A percentile compares a stretch with the other conserved stretches of the same genome.
These are phyloP conservation scores for Apis dorsata DNA, from an alignment of 1,140 invertebrate species.

Conservation along the genomic window DNA sequence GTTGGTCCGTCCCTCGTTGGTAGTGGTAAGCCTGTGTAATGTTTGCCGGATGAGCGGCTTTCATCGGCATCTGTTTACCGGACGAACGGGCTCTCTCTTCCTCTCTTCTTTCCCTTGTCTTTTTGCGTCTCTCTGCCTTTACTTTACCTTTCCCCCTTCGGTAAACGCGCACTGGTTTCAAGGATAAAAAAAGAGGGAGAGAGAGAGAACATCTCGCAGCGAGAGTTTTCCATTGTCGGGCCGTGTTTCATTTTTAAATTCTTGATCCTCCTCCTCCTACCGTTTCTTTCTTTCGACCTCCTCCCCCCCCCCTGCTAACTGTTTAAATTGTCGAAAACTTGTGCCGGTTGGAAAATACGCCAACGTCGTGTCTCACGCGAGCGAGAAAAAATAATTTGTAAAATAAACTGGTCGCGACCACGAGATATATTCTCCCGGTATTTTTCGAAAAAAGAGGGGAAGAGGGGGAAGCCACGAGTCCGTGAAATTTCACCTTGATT, in stretches of 20 bases:
- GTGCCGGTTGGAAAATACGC: not conserved
- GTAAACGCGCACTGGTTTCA: constrained; percentile 6
- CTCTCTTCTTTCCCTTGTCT: not conserved
- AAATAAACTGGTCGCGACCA: constrained; percentile 34
- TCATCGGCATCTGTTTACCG: constrained; percentile 71
- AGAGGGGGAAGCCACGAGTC: too few species aligned
- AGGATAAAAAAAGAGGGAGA: not conserved
- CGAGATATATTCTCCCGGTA: not conserved
- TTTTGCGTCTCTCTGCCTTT: constrained; percentile 12
- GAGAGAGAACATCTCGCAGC: not conserved
- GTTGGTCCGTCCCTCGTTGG: constrained; percentile 29
- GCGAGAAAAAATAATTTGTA: constrained; percentile 40
- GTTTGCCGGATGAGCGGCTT: constrained; percentile 72
- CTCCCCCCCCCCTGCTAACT: not conserved
- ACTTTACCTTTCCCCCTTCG: not conserved
- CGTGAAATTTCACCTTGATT: constrained; percentile 51
- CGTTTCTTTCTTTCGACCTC: not conserved
- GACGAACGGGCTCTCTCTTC: constrained; percentile 60
- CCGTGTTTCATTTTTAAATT: constrained; percentile 26
- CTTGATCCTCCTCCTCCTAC: not conserved
- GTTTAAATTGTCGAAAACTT: constrained; percentile 24
- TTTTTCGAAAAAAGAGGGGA: too few species aligned
- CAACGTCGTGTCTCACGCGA: too few species aligned
- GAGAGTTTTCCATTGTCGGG: constrained; percentile 20
- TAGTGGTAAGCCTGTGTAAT: constrained; percentile 71